Evolutionary conservation across 2,888 invertebrate species (phyloP).

Genomic region (Cataglyphis livida): DNA sequence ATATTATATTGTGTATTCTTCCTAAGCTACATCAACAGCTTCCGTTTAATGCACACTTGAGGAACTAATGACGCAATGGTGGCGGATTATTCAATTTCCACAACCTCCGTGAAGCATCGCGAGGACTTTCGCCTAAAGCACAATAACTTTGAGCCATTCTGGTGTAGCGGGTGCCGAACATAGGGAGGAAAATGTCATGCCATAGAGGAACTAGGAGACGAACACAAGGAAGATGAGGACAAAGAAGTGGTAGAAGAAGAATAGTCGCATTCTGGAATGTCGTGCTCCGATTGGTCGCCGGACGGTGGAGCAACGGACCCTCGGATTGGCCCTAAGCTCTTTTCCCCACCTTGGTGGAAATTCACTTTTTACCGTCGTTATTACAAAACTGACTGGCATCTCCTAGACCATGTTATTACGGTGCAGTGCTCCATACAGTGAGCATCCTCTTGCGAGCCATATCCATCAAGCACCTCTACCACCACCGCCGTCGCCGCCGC

Average conservation of each 20-base stretch:
- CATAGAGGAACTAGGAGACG: background rate
- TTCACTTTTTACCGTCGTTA: slow-evolving; percentile 85
- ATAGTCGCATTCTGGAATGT: slow-evolving; percentile 78
- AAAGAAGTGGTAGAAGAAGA: slow-evolving; percentile 49
- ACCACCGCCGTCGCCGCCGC: slow-evolving; percentile 49
- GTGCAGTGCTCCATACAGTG: slow-evolving; percentile 84
- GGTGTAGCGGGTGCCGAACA: slow-evolving; percentile 14
- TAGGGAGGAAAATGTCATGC: slow-evolving; percentile 33
- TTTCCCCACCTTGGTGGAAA: slow-evolving; percentile 85
- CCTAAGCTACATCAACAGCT: slow-evolving; percentile 27
- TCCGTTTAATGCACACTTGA: slow-evolving; percentile 42
- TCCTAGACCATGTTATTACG: slow-evolving; percentile 86
- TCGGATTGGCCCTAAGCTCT: slow-evolving; percentile 81
- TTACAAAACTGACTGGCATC: slow-evolving; percentile 85
- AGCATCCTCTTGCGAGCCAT: slow-evolving; percentile 79
- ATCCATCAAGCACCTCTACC: slow-evolving; percentile 48
- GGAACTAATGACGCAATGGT: slow-evolving; percentile 42
- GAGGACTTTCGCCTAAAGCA: slow-evolving; percentile 48
- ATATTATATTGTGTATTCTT: slow-evolving; percentile 4
- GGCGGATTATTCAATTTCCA: slow-evolving; percentile 49
- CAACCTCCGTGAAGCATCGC: slow-evolving; percentile 28
- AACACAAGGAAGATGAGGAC: slow-evolving; percentile 26
- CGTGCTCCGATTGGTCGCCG: slow-evolving; percentile 81
- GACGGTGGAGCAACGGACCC: slow-evolving; percentile 66
- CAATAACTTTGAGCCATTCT: slow-evolving; percentile 11